Evolutionary conservation across 2,888 invertebrate genomes (phyloP), one percentile per base, ranked within the genome.

Genomic region (Eupeodes latifasciatus): DNA sequence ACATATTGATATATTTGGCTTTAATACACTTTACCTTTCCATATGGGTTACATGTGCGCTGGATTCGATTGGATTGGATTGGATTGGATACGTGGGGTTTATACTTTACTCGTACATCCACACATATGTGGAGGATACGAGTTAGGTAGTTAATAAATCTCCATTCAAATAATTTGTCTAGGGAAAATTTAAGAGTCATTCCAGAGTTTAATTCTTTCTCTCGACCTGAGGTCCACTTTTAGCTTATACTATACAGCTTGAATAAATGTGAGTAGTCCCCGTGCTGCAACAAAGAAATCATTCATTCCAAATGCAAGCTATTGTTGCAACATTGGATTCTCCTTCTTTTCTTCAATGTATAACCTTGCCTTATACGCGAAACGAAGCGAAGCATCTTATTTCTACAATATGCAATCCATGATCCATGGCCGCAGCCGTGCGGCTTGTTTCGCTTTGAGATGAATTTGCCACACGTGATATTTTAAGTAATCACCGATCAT

Each of bases 381-480:
- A 40, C 40, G 40, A 40, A 27, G 64, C 64, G 1, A 64, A 27
- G 7, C 64, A 66, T 16, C 59, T 59, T 27, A 27, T 27, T 34
- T 59, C 34, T 4, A 14, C 59, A 34, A 36, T 59, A n/a, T 59
- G 40, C 55, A 66, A 62, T 16, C 36, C 72, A 74, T 67, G 81
- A 10, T 36, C 34, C 69, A 69, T 36, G 12, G 12, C 16, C 36
- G 6, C 53, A 44, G 71, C 85, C 75, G 72, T 81, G 85, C 76
- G 44, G 77, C 77, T 64, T 40, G 71, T 77, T 51, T 71, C 27
- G 67, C 77, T 69, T 59, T 57, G 74, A 86, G 82, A 82, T 86
- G 86, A 86, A 86, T 86, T 86, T 79, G 86, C 86, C 86, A 86
- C 86, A 86, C 82, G 86, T 86, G 86, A 86, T 86, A 86, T 86